Evolutionary conservation across 2,888 invertebrate species (phyloP).

Genomic region (Eilema sororculum): DNA sequence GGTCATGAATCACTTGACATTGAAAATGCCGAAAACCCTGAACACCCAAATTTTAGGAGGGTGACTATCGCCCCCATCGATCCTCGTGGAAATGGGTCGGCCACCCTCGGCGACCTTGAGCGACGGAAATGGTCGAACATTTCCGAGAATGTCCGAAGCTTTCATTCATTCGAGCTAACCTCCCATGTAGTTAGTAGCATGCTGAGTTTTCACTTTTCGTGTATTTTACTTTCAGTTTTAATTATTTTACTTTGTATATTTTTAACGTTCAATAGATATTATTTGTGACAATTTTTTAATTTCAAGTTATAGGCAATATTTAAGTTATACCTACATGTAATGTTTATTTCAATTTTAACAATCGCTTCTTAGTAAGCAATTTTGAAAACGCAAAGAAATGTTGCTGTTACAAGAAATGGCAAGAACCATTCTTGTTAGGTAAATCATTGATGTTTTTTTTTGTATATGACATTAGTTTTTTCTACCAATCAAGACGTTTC

Average conservation of each 20-base stretch:
- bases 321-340: too few relatives aligned
- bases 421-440: background rate
- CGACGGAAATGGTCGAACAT: slow-evolving; percentile 68
- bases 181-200: slow-evolving; percentile 56
- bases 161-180: slow-evolving; percentile 76
- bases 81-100: slow-evolving; percentile 81
- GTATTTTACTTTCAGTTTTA: slow-evolving; percentile 52
- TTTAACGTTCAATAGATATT: too few relatives aligned
- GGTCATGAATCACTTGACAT: slow-evolving; percentile 82
- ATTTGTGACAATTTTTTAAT: too few relatives aligned
- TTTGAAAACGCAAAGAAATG: background rate
- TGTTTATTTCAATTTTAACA: background rate
- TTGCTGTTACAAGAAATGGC: background rate
- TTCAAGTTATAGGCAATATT: too few relatives aligned
- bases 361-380: background rate
- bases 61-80: slow-evolving; percentile 80
- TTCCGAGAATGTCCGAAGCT: slow-evolving; percentile 71
- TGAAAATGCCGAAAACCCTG: slow-evolving; percentile 75
- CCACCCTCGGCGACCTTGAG: slow-evolving; percentile 74
- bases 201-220: slow-evolving; percentile 50
- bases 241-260: slow-evolving; percentile 50
- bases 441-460: slow-evolving; percentile 20
- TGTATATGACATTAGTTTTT: background rate
- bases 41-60: slow-evolving; percentile 70
- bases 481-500: slow-evolving; percentile 1